These are phyloP conservation scores for Andricus grossulariae DNA, from an alignment of 1,140 invertebrate genomes.

Conservation along the genomic window DNA sequence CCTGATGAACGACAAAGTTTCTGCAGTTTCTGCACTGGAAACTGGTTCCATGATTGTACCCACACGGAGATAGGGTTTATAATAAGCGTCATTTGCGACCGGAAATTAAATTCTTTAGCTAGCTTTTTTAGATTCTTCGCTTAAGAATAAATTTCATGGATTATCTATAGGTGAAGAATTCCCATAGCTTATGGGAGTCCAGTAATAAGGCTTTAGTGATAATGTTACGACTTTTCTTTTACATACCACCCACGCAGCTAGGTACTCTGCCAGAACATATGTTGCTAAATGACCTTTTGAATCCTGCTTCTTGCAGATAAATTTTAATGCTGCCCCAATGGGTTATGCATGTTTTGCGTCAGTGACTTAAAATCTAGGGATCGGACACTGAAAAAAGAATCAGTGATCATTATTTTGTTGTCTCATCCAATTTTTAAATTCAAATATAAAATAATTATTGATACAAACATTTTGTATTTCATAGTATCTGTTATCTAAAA, in stretches of 20 bases:
- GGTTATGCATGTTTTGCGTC: neutral
- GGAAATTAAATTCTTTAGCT: slow-evolving; percentile 62
- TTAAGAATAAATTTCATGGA: slow-evolving; percentile 29
- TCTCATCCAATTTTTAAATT: too few species aligned
- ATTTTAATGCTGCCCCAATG: slow-evolving; percentile 7
- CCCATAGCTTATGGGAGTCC: slow-evolving; percentile 7
- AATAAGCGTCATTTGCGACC: slow-evolving; percentile 47
- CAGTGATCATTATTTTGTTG: too few species aligned
- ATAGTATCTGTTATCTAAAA: too few species aligned
- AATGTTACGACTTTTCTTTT: slow-evolving; percentile 6
- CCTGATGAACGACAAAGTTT: slow-evolving; percentile 15
- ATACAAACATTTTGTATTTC: neutral
- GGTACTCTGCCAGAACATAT: neutral
- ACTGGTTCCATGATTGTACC: slow-evolving; percentile 2
- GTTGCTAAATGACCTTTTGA: slow-evolving; percentile 7
- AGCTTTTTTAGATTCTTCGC: slow-evolving; percentile 20
- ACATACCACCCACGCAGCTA: neutral
- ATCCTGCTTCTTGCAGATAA: neutral
- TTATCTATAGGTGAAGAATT: slow-evolving; percentile 10
- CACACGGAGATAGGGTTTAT: slow-evolving; percentile 34
- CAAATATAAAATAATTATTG: neutral
- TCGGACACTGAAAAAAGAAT: neutral
- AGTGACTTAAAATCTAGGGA: neutral
- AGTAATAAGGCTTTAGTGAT: neutral
- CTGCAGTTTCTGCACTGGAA: neutral